Evolutionary conservation across 2,888 invertebrate genomes (phyloP).

Genomic region (Germaria angustata): DNA sequence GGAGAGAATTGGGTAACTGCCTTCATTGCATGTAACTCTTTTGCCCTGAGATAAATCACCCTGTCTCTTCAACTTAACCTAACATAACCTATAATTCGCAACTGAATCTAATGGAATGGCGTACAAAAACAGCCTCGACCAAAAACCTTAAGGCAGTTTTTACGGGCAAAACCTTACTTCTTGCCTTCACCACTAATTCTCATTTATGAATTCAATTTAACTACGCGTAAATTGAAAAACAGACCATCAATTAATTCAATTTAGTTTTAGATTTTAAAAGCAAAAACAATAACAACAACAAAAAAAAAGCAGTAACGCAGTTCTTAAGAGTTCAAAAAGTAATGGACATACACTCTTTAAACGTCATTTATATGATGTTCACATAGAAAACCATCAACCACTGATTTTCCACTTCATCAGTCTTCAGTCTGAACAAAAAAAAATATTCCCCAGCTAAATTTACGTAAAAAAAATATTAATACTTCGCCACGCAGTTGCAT

Average conservation of each 20-base stretch:
- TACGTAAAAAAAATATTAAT: constrained; percentile 33
- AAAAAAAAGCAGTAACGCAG: background rate
- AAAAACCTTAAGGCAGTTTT: too few relatives aligned
- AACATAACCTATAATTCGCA: too few relatives aligned
- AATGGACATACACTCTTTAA: constrained; percentile 19
- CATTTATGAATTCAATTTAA: constrained; percentile 14
- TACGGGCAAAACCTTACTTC: too few relatives aligned
- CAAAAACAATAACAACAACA: background rate
- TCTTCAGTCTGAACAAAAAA: background rate
- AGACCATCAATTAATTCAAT: constrained; percentile 34
- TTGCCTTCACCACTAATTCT: background rate
- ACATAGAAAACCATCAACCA: constrained; percentile 30
- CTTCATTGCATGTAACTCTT: too few relatives aligned
- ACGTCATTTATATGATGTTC: constrained; percentile 36
- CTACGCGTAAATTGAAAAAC: background rate
- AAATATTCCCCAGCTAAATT: constrained; percentile 6
- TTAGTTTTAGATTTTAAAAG: constrained; percentile 20
- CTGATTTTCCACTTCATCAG: constrained; percentile 46
- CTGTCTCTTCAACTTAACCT: too few relatives aligned
- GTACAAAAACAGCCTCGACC: too few relatives aligned
- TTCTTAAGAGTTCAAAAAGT: constrained; percentile 5
- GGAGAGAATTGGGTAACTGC: too few relatives aligned
- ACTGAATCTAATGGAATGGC: too few relatives aligned
- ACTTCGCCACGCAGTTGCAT: constrained; percentile 18
- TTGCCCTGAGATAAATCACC: too few relatives aligned